These are phyloP conservation scores for Acholoe squamosa DNA, from an alignment of 2,888 invertebrate genomes.

Conservation along the genomic window DNA sequence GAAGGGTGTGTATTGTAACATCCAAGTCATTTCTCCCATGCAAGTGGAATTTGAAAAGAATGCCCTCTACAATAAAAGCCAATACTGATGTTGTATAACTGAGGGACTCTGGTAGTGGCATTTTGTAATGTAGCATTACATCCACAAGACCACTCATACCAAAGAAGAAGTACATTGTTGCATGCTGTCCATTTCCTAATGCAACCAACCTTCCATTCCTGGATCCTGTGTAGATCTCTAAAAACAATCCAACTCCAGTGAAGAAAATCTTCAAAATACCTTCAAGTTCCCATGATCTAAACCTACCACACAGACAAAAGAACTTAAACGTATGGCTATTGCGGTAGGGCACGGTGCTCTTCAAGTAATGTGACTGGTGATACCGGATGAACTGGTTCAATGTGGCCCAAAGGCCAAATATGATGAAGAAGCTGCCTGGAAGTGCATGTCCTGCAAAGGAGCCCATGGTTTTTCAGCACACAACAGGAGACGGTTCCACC, in stretches of 20 bases:
- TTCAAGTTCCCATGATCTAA: conserved; percentile 70
- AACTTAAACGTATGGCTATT: conserved; percentile 65
- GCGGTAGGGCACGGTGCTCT: conserved; percentile 68
- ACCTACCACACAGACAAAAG: conserved; percentile 57
- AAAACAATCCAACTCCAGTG: conserved; percentile 76
- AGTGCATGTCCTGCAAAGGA: conserved; percentile 83
- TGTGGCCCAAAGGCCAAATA: conserved; percentile 78
- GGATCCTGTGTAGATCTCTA: conserved; percentile 77
- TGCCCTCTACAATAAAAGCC: conserved; percentile 81
- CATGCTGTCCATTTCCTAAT: conserved; percentile 84
- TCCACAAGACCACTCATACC: conserved; percentile 83
- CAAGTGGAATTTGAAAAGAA: conserved; percentile 82
- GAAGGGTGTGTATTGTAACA: conserved; percentile 81
- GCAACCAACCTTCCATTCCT: conserved; percentile 78
- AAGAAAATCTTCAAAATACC: conserved; percentile 74
- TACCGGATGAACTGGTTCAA: conserved; percentile 73
- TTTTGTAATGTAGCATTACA: conserved; percentile 77
- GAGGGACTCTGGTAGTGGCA: conserved; percentile 84
- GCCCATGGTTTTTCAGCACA: conserved; percentile 77
- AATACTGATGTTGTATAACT: conserved; percentile 77
- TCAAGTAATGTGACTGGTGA: conserved; percentile 69
- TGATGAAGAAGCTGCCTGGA: conserved; percentile 82
- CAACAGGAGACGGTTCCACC: too few relatives aligned
- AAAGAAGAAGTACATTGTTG: conserved; percentile 85
- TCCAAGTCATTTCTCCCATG: conserved; percentile 78